Percentiles rank a stretch among this genome's conserved stretches.
Evolutionary conservation across 2,113 vertebrate species (phyloP).

Genomic region (Toxotes jaculatrix): DNA sequence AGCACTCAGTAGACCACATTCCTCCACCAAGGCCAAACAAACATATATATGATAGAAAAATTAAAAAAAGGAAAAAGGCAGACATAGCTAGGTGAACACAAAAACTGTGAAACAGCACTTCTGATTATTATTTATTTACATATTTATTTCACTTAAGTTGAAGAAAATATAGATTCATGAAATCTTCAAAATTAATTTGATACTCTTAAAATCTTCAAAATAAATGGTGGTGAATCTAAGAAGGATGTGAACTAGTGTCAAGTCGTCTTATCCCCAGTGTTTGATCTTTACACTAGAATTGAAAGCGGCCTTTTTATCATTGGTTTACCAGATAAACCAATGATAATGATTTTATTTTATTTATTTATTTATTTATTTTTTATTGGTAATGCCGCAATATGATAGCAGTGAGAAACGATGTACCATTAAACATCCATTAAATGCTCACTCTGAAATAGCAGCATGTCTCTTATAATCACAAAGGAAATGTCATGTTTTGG

Average conservation of each 20-base stretch:
- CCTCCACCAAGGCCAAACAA: too few species aligned
- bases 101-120: too few species aligned
- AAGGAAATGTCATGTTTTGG: conserved; percentile 43
- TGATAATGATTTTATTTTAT: too few species aligned
- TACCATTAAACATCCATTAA: conserved; percentile 50
- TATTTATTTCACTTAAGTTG: background rate
- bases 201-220: background rate
- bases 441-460: conserved; percentile 24
- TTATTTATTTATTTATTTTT: background rate
- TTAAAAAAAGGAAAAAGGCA: too few species aligned
- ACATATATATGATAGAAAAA: too few species aligned
- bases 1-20: too few species aligned
- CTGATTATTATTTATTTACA: too few species aligned
- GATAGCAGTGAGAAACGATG: conserved; percentile 25
- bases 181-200: background rate
- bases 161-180: too few species aligned
- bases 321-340: background rate
- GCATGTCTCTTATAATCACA: conserved; percentile 14
- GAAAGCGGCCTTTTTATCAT: background rate
- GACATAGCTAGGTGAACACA: too few species aligned
- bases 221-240: too few species aligned
- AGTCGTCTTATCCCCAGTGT: background rate
- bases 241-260: background rate
- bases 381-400: conserved; percentile 8
- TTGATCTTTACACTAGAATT: background rate